Evolutionary conservation across 2,888 invertebrate genomes (phyloP).

Genomic region (Caenorhabditis angaria): DNA sequence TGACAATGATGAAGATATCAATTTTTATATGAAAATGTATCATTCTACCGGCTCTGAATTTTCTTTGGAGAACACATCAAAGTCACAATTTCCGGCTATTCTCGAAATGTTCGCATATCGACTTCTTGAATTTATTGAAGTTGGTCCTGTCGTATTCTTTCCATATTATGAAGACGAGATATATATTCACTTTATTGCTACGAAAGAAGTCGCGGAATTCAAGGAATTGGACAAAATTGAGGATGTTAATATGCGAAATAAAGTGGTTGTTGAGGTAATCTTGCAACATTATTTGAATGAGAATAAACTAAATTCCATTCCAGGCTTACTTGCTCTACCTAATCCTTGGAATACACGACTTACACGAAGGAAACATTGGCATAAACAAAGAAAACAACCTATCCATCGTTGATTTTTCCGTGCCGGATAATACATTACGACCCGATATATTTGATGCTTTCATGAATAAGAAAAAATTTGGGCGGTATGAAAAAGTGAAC

Average conservation of each 20-base stretch:
- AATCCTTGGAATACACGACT: slow-evolving; percentile 44
- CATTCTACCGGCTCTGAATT: slow-evolving; percentile 39
- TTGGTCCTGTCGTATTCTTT: slow-evolving; percentile 38
- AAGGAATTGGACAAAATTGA: slow-evolving; percentile 33
- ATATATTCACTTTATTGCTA: slow-evolving; percentile 36
- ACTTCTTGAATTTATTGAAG: slow-evolving; percentile 33
- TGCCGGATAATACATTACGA: slow-evolving; percentile 37
- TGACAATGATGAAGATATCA: slow-evolving; percentile 26
- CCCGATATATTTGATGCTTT: slow-evolving; percentile 39
- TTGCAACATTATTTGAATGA: slow-evolving; percentile 27
- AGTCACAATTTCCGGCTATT: slow-evolving; percentile 34
- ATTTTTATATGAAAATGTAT: slow-evolving; percentile 42
- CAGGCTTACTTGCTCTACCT: slow-evolving; percentile 42
- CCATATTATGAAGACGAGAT: slow-evolving; percentile 32
- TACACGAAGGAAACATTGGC: slow-evolving; percentile 43
- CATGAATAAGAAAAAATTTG: slow-evolving; percentile 37
- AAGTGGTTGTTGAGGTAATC: slow-evolving; percentile 38
- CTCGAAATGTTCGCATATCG: slow-evolving; percentile 45
- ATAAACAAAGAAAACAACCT: slow-evolving; percentile 38
- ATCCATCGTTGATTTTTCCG: slow-evolving; percentile 46
- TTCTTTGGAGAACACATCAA: slow-evolving; percentile 34
- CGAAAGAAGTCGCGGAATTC: slow-evolving; percentile 37
- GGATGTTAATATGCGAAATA: slow-evolving; percentile 22
- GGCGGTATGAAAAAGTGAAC: slow-evolving; percentile 33
- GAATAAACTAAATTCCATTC: slow-evolving; percentile 42